Conservation (phyloP, 2,113 vertebrate genomes). For the Psettodes erumei region DNA sequence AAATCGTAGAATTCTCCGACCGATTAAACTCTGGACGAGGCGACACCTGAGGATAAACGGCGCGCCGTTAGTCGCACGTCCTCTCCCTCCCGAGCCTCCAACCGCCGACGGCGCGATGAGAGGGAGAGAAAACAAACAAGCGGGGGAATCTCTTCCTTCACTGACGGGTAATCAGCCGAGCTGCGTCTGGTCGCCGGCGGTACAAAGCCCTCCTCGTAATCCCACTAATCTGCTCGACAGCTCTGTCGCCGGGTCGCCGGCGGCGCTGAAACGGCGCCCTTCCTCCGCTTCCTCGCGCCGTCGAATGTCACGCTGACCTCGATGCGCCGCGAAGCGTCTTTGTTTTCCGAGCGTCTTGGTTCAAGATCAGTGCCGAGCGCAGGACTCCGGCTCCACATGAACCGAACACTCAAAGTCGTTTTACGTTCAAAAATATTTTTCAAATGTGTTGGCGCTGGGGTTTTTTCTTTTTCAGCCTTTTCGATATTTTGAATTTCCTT, state of each 20-base stretch:
- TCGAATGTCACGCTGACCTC: not conserved
- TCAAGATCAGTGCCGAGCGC: not conserved
- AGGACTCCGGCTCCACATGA: not conserved
- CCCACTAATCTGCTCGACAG: constrained; percentile 72
- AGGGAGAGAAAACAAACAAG: constrained; percentile 52
- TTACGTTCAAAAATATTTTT: no score
- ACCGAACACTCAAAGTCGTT: no score
- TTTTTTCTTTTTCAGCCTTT: constrained; percentile 11
- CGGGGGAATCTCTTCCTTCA: constrained; percentile 49
- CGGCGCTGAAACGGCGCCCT: constrained; percentile 3
- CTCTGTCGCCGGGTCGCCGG: constrained; percentile 70
- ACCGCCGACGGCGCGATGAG: constrained; percentile 5
- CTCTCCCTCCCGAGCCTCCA: not conserved
- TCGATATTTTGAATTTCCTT: no score
- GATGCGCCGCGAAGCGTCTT: not conserved
- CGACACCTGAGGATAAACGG: not conserved
- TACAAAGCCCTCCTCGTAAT: constrained; percentile 62
- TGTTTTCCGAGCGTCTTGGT: not conserved
- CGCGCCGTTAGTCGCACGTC: not conserved
- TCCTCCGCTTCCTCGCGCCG: not conserved
- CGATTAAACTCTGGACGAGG: not conserved
- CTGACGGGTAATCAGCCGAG: constrained; percentile 50
- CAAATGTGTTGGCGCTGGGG: no score
- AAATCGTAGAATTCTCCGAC: no score
- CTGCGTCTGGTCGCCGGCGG: constrained; percentile 49